Evolutionary conservation across 2,888 invertebrate genomes (phyloP).

Genomic region (Orchestes rusci): DNA sequence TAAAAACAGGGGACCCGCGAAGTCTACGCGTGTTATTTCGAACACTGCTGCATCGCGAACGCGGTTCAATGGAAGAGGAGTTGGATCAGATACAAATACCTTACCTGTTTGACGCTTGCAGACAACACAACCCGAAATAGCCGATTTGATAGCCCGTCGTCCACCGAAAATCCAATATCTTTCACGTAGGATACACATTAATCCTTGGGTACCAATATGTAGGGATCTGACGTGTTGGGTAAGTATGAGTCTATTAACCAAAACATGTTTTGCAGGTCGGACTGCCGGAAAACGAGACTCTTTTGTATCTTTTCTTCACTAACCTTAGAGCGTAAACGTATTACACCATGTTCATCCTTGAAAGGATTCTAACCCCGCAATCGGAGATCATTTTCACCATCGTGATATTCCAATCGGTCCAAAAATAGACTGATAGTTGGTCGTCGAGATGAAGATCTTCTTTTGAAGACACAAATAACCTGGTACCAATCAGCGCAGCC

Average conservation of each 20-base stretch:
- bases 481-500: constrained; percentile 9
- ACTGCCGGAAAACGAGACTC: constrained; percentile 1
- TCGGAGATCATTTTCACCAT: not conserved
- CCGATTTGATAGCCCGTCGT: constrained; percentile 4
- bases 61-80: constrained; percentile 2
- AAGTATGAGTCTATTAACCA: constrained; percentile 16
- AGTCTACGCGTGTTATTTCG: constrained; percentile 20
- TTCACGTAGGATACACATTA: constrained; percentile 5
- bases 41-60: constrained; percentile 25
- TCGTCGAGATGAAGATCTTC: not conserved
- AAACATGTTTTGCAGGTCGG: constrained; percentile 17
- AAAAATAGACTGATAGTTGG: not conserved
- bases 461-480: not conserved
- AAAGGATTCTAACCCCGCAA: not conserved
- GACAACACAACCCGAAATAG: not conserved
- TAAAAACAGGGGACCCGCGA: constrained; percentile 4
- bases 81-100: not conserved
- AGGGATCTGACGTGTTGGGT: constrained; percentile 14
- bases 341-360: constrained; percentile 13
- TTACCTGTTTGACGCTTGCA: constrained; percentile 3
- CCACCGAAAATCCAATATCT: not conserved
- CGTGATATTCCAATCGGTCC: constrained; percentile 26
- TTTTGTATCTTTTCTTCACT: not conserved
- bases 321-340: constrained; percentile 5
- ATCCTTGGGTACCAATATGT: constrained; percentile 25